Base-by-base conservation (phyloP, 2,113 vertebrate genomes). In the Cacatua alba region DNA sequence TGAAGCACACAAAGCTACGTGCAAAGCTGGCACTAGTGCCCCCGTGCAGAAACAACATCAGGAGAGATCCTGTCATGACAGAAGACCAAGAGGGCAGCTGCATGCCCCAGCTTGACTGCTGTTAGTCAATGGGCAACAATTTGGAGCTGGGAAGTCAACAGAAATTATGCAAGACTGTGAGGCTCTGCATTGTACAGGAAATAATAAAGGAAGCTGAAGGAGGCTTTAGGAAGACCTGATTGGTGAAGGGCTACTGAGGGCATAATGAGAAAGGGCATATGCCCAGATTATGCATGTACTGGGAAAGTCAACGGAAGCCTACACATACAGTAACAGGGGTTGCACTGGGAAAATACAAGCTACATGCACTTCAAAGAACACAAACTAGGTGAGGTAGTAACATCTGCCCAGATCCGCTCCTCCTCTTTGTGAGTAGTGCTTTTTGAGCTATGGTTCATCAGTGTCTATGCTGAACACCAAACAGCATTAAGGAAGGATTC, bases 71-170 rank as follows among this genome's bases (percentile, higher is more conserved):
- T 62, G 48, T 60, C 48, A 43, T 69, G 63, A 39, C 44, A 87
- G 92, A 77, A 91, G 85, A 52, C 41, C 59, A 80, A 78, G 63
- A 63, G 82, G 70, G 53, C 62, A 95, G 67, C 82, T 90, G 70
- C 93, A 63, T 39, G 92, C 75, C 90, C 1, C 0, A 69, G 19
- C 86, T 79, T 94, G 92, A 74, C 71, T 80, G 44, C 33, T 74
- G 57, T 94, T 96, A 88, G 84, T 92, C 93, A 95, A 24, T 35
- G 67, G 63, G n/a, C 74, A 95, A 53, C 25, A 59, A 91, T 65
- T 74, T 77, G 37, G 67, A 93, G 23, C 53, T 74, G 59, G 44
- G 69, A 95, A 94, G 53, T 72, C 86, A 76, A 70, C 44, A 91
- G 84, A 88, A 91, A 63, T 91, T 91, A 25, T 43, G 93, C 94